Evolutionary conservation across 2,888 invertebrate species (phyloP).

Genomic region (Caenorhabditis japonica): DNA sequence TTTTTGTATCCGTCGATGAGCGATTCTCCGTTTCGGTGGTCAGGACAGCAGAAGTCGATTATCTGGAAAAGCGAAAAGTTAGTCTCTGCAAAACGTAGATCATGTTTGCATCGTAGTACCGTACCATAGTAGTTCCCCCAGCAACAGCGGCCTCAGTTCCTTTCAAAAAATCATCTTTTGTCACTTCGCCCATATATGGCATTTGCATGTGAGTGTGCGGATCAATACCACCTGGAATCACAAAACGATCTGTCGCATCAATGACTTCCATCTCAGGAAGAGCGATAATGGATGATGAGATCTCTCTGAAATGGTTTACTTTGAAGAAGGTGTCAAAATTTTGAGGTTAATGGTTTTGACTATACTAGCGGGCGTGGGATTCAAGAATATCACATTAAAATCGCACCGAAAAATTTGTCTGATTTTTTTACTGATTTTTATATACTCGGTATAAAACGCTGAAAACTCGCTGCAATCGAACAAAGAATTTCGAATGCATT

Average conservation of each 20-base stretch:
- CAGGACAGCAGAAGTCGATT: slow-evolving; percentile 77
- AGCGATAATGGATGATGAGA: slow-evolving; percentile 14
- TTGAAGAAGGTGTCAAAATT: not conserved
- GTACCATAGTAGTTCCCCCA: slow-evolving; percentile 95
- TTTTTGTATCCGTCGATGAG: slow-evolving; percentile 91
- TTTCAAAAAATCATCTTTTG: slow-evolving; percentile 94
- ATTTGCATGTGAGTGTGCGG: slow-evolving; percentile 95
- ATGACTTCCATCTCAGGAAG: slow-evolving; percentile 81
- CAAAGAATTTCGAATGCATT: no score
- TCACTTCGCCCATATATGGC: slow-evolving; percentile 87
- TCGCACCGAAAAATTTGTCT: no score
- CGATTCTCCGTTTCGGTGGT: slow-evolving; percentile 54
- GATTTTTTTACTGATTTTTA: no score
- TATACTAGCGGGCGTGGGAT: not conserved
- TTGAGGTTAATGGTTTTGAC: not conserved
- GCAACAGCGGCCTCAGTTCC: slow-evolving; percentile 96
- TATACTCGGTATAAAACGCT: no score
- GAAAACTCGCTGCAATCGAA: no score
- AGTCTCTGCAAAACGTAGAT: no score
- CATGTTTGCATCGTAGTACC: no score
- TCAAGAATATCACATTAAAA: no score
- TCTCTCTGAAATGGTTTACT: slow-evolving; percentile 22
- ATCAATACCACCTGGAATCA: slow-evolving; percentile 66
- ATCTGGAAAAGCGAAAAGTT: slow-evolving; percentile 68
- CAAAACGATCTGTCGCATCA: slow-evolving; percentile 83